Percentiles rank a stretch among this genome's conserved stretches.
Conservation (phyloP, 2,797 vertebrate genomes). For the Melanotaenia boesemani region DNA sequence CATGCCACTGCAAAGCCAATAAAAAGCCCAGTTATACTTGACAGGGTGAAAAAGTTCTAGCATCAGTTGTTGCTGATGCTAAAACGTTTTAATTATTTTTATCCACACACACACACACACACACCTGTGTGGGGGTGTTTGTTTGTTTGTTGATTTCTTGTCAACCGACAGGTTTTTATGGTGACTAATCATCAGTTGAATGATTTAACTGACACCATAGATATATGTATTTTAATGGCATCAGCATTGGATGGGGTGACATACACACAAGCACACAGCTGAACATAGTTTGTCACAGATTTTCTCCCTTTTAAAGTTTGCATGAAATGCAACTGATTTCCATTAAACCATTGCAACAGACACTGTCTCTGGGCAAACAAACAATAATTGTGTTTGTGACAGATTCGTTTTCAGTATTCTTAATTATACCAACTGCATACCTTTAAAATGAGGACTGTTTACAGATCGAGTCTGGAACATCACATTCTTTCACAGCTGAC, state of each 20-base stretch:
- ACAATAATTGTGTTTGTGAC: conserved; percentile 4
- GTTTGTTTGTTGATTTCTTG: too few species aligned
- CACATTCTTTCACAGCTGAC: conserved; percentile 8
- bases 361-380: background rate
- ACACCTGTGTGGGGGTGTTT: too few species aligned
- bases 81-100: too few species aligned
- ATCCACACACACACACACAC: too few species aligned
- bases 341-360: background rate
- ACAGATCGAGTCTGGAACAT: conserved; percentile 26
- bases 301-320: too few species aligned
- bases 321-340: too few species aligned
- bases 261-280: background rate
- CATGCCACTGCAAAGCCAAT: too few species aligned
- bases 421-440: conserved; percentile 10
- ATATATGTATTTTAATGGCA: background rate
- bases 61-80: too few species aligned
- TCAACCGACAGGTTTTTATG: too few species aligned
- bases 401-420: background rate
- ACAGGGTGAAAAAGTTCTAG: too few species aligned
- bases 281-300: too few species aligned
- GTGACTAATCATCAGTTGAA: background rate
- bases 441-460: conserved; percentile 6
- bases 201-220: background rate
- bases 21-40: too few species aligned
- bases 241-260: background rate